These are phyloP conservation scores for Drosophila kepulauana DNA, from an alignment of 1,140 invertebrate species.

Conservation along the genomic window DNA sequence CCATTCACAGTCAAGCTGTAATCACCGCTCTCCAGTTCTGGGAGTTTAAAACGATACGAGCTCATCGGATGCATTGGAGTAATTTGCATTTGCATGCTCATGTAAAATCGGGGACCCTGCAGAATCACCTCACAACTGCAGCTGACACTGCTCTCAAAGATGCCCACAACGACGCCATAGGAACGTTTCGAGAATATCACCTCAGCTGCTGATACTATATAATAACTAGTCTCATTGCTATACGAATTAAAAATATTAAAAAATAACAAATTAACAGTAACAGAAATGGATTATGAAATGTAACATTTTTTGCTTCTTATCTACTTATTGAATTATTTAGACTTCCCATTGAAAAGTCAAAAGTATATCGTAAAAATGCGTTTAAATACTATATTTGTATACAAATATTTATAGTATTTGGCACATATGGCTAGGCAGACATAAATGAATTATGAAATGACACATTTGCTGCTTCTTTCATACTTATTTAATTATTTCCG, in stretches of 20 bases:
- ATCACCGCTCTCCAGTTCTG: conserved; percentile 7
- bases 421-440: too few relatives aligned
- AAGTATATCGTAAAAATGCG: too few relatives aligned
- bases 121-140: conserved; percentile 22
- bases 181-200: conserved; percentile 15
- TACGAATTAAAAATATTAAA: neutral
- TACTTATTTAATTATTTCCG: too few relatives aligned
- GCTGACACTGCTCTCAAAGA: neutral
- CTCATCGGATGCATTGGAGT: neutral
- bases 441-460: too few relatives aligned
- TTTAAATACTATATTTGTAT: too few relatives aligned
- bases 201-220: conserved; percentile 15
- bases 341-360: too few relatives aligned
- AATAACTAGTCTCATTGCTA: conserved; percentile 1
- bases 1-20: conserved; percentile 21
- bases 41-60: conserved; percentile 18
- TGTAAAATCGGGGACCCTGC: conserved; percentile 15
- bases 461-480: too few relatives aligned
- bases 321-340: too few relatives aligned
- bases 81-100: conserved; percentile 15
- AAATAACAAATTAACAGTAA: too few relatives aligned
- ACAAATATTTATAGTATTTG: too few relatives aligned
- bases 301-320: too few relatives aligned
- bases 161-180: conserved; percentile 22
- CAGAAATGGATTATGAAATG: too few relatives aligned